Conservation (phyloP, 2,888 invertebrate species). For the Busseola fusca region DNA sequence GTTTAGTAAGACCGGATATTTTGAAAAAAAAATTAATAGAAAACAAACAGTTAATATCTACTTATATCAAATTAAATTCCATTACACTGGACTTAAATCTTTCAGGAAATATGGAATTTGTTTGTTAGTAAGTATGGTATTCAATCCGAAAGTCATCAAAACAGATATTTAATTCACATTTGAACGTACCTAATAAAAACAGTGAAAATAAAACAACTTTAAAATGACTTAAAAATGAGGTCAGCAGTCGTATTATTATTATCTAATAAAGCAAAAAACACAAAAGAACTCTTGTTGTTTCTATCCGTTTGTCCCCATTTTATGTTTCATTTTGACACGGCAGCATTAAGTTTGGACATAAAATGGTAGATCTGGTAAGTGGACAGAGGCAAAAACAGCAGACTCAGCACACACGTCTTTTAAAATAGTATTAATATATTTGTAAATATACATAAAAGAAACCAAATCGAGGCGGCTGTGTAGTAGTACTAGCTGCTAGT, state of each 20-base stretch:
- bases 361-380: conserved; percentile 22
- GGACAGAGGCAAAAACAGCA: background rate
- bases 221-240: conserved; percentile 35
- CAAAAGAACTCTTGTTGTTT: conserved; percentile 40
- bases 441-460: background rate
- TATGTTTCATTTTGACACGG: conserved; percentile 47
- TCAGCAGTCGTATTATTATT: conserved; percentile 17
- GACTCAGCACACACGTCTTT: background rate
- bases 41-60: too few species aligned
- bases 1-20: too few species aligned
- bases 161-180: background rate
- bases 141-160: background rate
- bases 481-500: background rate
- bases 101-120: background rate
- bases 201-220: background rate
- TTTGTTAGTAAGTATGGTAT: background rate
- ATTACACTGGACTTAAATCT: background rate
- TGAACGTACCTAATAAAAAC: background rate
- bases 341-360: conserved; percentile 38
- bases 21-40: too few species aligned
- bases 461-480: background rate
- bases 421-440: background rate
- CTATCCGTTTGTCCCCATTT: conserved; percentile 41
- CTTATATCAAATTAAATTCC: too few species aligned
- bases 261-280: conserved; percentile 30